Evolutionary conservation across 2,113 vertebrate species (phyloP).

Genomic region (Oryzias woworae): DNA sequence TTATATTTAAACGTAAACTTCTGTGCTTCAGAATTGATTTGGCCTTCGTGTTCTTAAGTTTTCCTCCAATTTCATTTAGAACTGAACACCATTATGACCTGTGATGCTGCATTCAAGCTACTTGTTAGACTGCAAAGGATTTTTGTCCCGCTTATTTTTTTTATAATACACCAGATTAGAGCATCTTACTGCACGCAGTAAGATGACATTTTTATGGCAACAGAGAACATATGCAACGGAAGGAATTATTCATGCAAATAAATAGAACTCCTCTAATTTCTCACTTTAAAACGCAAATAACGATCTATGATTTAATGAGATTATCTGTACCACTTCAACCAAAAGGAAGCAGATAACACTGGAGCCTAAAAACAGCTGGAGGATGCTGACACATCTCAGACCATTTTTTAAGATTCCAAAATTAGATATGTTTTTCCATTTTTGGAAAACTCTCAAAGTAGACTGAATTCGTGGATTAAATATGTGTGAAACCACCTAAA

Average conservation of each 20-base stretch:
- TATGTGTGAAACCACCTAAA: conserved; percentile 49
- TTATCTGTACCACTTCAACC: conserved; percentile 26
- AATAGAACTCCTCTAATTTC: background rate
- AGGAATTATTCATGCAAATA: background rate
- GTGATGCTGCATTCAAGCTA: too few relatives aligned
- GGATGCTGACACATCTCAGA: conserved; percentile 42
- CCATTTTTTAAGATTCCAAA: conserved; percentile 44
- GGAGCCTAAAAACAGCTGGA: conserved; percentile 44
- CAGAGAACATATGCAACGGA: background rate
- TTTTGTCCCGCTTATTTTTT: too few relatives aligned
- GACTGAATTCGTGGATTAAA: conserved; percentile 33
- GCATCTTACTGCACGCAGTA: too few relatives aligned
- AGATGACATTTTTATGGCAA: background rate
- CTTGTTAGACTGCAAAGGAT: too few relatives aligned
- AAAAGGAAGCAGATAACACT: conserved; percentile 34
- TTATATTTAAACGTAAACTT: too few relatives aligned
- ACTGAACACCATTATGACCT: too few relatives aligned
- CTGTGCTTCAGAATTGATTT: too few relatives aligned
- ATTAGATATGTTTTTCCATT: conserved; percentile 15
- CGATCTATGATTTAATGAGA: conserved; percentile 32
- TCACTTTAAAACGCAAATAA: conserved; percentile 8
- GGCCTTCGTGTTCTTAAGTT: too few relatives aligned
- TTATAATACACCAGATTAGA: too few relatives aligned
- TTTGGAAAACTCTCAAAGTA: conserved; percentile 11
- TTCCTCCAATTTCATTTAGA: too few relatives aligned